A percentile compares a stretch with the other conserved stretches of the same genome.
Evolutionary conservation across 2,113 vertebrate genomes (phyloP).

Genomic region (Hippopotamus amphibius): DNA sequence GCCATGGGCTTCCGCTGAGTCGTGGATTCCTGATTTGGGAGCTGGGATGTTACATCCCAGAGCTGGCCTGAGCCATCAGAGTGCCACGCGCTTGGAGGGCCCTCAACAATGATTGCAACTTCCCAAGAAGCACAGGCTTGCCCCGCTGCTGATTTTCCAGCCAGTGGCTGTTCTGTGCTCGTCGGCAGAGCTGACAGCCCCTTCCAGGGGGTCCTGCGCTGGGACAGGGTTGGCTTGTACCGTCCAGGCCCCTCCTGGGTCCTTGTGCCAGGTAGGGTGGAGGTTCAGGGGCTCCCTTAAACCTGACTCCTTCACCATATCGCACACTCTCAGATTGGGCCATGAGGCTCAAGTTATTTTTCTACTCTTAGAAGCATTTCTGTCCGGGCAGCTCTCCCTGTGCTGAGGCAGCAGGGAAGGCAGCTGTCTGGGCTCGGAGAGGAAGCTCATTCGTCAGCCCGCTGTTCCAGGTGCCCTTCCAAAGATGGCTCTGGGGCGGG

Average conservation of each 20-base stretch:
- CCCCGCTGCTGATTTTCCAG: not conserved
- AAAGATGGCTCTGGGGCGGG: not conserved
- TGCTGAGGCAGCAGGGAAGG: not conserved
- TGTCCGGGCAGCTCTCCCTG: not conserved
- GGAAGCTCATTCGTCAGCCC: not conserved
- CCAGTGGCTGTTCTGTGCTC: not conserved
- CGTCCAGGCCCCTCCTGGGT: not conserved
- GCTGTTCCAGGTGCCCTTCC: not conserved
- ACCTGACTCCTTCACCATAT: not conserved
- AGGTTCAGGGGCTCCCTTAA: not conserved
- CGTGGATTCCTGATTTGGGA: not conserved
- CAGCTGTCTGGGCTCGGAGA: accelerated
- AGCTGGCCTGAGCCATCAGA: not conserved
- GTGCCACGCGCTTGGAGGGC: not conserved
- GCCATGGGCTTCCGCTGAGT: not conserved
- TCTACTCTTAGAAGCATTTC: not conserved
- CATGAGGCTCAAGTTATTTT: not conserved
- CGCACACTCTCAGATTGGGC: not conserved
- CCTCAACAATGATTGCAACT: no score
- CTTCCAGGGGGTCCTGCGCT: not conserved
- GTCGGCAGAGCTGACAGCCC: no score
- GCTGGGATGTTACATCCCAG: not conserved
- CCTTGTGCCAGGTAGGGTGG: no score
- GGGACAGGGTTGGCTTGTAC: no score
- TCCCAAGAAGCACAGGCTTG: not conserved